A percentile compares a stretch with the other conserved stretches of the same genome.
Conservation (phyloP, 1,140 invertebrate species). For the Pemphigus obesinymphae region DNA sequence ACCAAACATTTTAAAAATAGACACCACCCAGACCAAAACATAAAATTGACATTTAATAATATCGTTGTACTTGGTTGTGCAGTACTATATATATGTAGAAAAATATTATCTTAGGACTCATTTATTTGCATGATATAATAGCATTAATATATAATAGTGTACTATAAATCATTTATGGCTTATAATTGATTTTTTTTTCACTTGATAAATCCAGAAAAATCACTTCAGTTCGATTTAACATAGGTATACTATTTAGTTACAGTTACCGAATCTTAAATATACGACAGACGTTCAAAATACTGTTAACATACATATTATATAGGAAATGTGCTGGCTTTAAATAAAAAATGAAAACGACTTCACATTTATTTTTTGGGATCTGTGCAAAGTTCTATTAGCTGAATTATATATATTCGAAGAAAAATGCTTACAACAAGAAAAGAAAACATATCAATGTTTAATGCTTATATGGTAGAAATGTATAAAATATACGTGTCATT, state of each 20-base stretch:
- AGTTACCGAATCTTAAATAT: not conserved
- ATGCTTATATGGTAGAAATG: not conserved
- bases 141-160: not conserved
- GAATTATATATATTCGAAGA: not conserved
- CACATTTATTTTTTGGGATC: not conserved
- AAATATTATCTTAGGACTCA: not conserved
- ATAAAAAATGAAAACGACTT: not conserved
- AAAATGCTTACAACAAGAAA: not conserved
- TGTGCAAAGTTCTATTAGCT: not conserved
- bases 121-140: not conserved
- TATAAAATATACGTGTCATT: not conserved
- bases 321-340: not conserved
- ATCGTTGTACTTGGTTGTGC: too few species aligned
- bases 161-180: not conserved
- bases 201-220: not conserved
- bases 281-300: not conserved
- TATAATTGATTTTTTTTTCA: not conserved
- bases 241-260: not conserved
- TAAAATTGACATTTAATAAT: not conserved
- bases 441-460: not conserved
- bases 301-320: not conserved
- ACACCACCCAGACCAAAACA: too few species aligned
- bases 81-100: too few species aligned
- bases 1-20: too few species aligned
- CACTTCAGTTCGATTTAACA: not conserved